These are phyloP conservation scores for Drosophila mimica DNA, from an alignment of 2,888 invertebrate genomes.

Conservation along the genomic window DNA sequence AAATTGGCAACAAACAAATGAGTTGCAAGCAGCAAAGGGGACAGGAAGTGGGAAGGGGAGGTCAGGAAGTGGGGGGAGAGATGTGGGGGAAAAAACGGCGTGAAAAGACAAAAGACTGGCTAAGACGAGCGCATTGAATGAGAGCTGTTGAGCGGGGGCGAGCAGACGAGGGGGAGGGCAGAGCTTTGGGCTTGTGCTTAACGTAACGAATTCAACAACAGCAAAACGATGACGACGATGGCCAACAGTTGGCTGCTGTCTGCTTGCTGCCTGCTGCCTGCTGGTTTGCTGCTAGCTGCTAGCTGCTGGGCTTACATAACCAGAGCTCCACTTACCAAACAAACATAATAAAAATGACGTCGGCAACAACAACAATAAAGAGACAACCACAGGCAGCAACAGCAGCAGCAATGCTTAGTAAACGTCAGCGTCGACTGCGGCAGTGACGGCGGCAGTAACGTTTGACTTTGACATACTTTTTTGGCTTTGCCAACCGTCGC, in stretches of 20 bases:
- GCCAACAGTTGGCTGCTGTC: conserved; percentile 61
- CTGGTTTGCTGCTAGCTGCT: conserved; percentile 3
- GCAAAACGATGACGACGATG: conserved; percentile 29
- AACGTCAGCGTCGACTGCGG: conserved; percentile 29
- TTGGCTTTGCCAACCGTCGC: conserved; percentile 53
- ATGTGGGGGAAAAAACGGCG: conserved; percentile 39
- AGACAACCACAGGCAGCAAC: conserved; percentile 14
- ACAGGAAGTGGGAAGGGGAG: background rate
- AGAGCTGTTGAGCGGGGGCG: conserved; percentile 2
- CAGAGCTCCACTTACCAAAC: conserved; percentile 76
- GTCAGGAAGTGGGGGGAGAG: background rate
- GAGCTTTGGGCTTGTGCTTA: conserved; percentile 34
- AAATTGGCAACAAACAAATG: conserved; percentile 81
- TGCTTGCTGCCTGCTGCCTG: conserved; percentile 16
- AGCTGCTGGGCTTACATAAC: conserved; percentile 59
- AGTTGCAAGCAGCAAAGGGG: conserved; percentile 18
- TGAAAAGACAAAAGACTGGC: conserved; percentile 76
- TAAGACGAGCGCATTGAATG: conserved; percentile 30
- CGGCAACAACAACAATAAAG: conserved; percentile 35
- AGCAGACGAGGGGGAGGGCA: background rate
- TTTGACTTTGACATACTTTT: conserved; percentile 84
- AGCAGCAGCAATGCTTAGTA: conserved; percentile 58
- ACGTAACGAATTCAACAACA: conserved; percentile 47
- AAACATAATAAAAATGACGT: conserved; percentile 75
- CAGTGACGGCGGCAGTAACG: conserved; percentile 47